A percentile compares a stretch with the other conserved stretches of the same genome.
Conservation (phyloP, 2,797 vertebrate species). For the Macrochelys suwanniensis region DNA sequence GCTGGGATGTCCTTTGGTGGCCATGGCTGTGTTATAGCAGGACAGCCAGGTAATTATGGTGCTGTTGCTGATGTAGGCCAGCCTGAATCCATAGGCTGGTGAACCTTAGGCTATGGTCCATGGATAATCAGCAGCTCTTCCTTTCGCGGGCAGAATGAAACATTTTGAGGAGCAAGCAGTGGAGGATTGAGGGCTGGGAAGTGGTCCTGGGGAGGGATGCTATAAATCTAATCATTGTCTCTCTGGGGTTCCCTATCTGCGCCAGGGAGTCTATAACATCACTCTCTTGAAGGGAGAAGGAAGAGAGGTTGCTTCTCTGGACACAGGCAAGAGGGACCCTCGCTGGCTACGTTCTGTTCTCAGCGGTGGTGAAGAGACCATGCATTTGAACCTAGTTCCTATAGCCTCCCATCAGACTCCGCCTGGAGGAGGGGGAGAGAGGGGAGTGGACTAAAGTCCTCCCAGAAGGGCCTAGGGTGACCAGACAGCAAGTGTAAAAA, state of each 20-base stretch:
- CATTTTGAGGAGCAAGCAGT: not conserved
- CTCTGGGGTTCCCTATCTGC: not conserved
- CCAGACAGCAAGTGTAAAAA: too few species aligned
- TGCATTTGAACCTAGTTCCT: too few species aligned
- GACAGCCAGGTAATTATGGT: not conserved
- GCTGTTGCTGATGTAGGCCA: not conserved
- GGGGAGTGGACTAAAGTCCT: too few species aligned
- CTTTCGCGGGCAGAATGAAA: not conserved
- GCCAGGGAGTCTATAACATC: accelerated
- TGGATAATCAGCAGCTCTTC: too few species aligned
- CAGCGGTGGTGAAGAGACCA: too few species aligned
- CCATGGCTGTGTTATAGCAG: not conserved
- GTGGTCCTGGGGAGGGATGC: not conserved
- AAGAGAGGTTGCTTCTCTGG: too few species aligned
- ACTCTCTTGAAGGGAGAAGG: too few species aligned
- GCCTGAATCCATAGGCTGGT: not conserved
- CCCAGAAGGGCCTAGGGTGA: too few species aligned
- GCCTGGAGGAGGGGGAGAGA: too few species aligned
- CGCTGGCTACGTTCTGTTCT: too few species aligned
- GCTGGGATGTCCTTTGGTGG: not conserved
- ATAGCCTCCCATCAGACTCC: too few species aligned
- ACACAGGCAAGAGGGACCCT: too few species aligned
- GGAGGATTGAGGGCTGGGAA: not conserved
- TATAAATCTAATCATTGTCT: not conserved
- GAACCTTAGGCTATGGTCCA: not conserved